A percentile compares a stretch with the other conserved stretches of the same genome.
Evolutionary conservation across 1,140 invertebrate genomes (phyloP).

Genomic region (Temnothorax longispinosus): DNA sequence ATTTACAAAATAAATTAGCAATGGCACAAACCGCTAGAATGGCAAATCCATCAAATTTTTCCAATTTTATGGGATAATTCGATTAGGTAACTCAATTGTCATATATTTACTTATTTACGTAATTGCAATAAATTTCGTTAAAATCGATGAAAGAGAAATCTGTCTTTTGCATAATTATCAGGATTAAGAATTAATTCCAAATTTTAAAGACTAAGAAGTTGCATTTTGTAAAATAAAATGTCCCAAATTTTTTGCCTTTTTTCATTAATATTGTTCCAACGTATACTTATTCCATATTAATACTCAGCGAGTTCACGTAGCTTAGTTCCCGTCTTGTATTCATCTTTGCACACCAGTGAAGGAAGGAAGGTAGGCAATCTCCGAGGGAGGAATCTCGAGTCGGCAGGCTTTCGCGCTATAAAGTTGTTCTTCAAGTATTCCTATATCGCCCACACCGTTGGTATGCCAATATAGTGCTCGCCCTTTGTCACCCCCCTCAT

Average conservation of each 20-base stretch:
- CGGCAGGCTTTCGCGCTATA: slow-evolving; percentile 68
- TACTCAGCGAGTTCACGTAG: background rate
- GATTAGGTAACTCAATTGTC: background rate
- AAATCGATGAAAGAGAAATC: background rate
- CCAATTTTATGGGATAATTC: background rate
- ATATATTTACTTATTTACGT: background rate
- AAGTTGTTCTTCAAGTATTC: slow-evolving; percentile 84
- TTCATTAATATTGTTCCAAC: background rate
- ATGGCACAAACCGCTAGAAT: background rate
- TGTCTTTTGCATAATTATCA: background rate
- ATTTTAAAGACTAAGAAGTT: background rate
- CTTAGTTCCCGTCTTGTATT: slow-evolving; percentile 2
- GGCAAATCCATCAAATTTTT: background rate
- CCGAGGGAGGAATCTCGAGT: slow-evolving; percentile 42
- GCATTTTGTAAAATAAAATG: background rate
- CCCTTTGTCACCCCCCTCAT: slow-evolving; percentile 79
- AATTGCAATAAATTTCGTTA: background rate
- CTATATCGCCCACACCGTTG: slow-evolving; percentile 80
- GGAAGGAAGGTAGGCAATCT: slow-evolving; percentile 28
- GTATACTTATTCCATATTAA: background rate
- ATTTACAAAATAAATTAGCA: background rate
- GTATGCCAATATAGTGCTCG: slow-evolving; percentile 84
- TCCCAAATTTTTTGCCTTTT: background rate
- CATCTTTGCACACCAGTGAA: background rate
- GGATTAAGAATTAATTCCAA: background rate